These are phyloP conservation scores for Nothocercus julius DNA, from an alignment of 2,113 vertebrate species.

Conservation along the genomic window DNA sequence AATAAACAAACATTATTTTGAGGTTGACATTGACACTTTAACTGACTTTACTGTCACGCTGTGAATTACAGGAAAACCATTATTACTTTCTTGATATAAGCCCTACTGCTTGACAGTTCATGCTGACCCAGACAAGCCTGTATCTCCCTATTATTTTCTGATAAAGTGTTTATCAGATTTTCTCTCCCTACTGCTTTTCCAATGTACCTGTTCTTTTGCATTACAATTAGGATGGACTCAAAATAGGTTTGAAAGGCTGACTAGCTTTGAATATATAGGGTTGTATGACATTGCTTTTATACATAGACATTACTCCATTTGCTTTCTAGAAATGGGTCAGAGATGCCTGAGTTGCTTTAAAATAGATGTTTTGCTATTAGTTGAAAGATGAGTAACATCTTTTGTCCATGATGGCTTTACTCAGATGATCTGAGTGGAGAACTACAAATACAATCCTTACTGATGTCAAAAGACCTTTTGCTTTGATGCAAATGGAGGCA, in stretches of 20 bases:
- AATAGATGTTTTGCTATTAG: background rate
- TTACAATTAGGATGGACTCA: background rate
- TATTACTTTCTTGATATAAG: background rate
- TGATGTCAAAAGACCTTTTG: background rate
- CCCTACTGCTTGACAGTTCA: background rate
- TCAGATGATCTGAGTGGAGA: background rate
- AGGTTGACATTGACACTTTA: background rate
- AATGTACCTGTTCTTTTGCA: background rate
- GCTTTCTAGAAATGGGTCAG: background rate
- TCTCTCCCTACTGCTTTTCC: background rate
- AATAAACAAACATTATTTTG: background rate
- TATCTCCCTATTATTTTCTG: background rate
- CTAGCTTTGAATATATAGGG: background rate
- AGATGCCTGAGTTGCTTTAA: background rate
- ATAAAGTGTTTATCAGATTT: background rate
- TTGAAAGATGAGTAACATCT: background rate
- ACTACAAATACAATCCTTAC: background rate
- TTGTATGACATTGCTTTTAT: background rate
- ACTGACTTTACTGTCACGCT: background rate
- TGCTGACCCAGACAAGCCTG: background rate
- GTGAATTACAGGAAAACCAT: background rate
- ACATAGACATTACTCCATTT: background rate
- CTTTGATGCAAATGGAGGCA: background rate
- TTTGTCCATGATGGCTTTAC: background rate
- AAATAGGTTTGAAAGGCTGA: background rate